A percentile compares a stretch with the other conserved stretches of the same genome.
These are phyloP conservation scores for Hydropsyche betteni DNA, from an alignment of 2,888 invertebrate species.

Conservation along the genomic window DNA sequence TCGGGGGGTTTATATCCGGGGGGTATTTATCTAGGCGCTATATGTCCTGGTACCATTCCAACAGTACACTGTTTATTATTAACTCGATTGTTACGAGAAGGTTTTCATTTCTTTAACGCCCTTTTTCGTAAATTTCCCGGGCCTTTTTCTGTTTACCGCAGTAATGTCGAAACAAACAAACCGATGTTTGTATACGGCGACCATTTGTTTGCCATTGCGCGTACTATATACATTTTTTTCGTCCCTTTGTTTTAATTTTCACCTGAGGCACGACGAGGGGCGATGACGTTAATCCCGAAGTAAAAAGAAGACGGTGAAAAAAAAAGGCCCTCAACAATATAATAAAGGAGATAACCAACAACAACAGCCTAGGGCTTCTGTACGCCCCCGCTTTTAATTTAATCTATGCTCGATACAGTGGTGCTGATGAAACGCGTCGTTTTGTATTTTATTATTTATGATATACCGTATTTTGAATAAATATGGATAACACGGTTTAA, in stretches of 20 bases:
- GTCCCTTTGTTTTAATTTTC: slow-evolving; percentile 41
- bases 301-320: background rate
- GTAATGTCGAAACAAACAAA: background rate
- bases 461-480: no score
- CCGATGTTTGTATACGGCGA: slow-evolving; percentile 7
- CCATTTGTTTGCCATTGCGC: slow-evolving; percentile 1
- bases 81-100: no score
- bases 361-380: slow-evolving; percentile 37
- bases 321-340: no score
- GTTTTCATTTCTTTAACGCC: no score
- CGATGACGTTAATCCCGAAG: slow-evolving; percentile 27
- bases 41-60: no score
- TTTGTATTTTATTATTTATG: no score
- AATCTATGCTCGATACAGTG: background rate
- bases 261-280: slow-evolving; percentile 29
- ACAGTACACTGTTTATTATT: no score
- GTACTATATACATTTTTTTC: slow-evolving; percentile 8
- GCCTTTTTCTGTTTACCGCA: background rate
- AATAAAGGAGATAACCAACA: slow-evolving; percentile 22
- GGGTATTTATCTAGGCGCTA: no score
- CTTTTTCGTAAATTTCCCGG: no score
- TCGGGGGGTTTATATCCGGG: no score
- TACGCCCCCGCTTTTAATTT: slow-evolving; percentile 31
- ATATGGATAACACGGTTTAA: no score
- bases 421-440: no score